Evolutionary conservation across 2,797 vertebrate species (phyloP), one percentile per base, ranked within the genome.

Genomic region (Falco cherrug): DNA sequence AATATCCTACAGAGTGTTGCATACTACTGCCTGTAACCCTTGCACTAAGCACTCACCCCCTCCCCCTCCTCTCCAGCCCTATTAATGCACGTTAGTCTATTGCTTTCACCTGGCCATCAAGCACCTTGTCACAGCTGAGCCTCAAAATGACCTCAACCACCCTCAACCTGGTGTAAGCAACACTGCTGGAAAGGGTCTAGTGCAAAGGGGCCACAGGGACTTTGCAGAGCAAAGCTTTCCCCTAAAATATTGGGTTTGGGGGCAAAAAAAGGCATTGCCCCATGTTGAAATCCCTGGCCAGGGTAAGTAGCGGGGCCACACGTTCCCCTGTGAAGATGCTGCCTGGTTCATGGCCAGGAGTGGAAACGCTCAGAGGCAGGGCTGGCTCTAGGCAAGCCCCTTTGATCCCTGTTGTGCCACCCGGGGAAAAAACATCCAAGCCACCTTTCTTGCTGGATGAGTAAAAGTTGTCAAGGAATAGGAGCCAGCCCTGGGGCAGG

Each of bases 371-470:
- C 1, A 7, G 60, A 80, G 91, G 64, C 20, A 94, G 84, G 94
- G 94, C 78, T 90, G 96, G 86, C 67, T 80, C 75, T 1, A 13
- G 91, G 95, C 97, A 90, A 96, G 6, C 81, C 90, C 93, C 96
- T 95, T 97, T 96, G 95, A 95, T 95, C 94, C 91, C 50, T 0
- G 1, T 89, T 95, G 59, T 65, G 0, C 75, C 84, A 94, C 41
- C 53, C 24, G 18, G 1, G 48, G 71, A 59, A 76, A 89, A 89
- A 91, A 17, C 63, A 82, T 73, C 74, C 80, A 95, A 96, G 96
- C 88, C 74, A 92, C 80, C 25, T 95, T 96, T 97, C 96, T 83
- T 85, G 95, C 88, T 96, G 88, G 95, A 93, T 97, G 96, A 90
- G 93, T 93, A 10, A 50, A 93, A 80, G 77, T 10, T 48, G 73